These are phyloP conservation scores for Anser brachyrhynchus DNA, from an alignment of 2,113 vertebrate genomes.

Conservation along the genomic window DNA sequence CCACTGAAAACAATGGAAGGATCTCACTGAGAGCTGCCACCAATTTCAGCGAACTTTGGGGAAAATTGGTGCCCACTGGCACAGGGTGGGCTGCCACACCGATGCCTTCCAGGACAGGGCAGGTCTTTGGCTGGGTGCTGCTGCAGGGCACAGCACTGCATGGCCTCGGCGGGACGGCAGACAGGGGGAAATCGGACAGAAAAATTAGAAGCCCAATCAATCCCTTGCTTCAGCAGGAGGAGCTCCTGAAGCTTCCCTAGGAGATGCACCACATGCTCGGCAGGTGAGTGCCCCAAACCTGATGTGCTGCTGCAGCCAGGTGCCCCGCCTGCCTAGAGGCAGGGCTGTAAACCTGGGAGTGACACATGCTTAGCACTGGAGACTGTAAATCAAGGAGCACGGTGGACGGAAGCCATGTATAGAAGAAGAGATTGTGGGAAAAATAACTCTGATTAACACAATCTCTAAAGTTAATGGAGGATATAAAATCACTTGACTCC, in stretches of 20 bases:
- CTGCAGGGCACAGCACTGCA: not conserved
- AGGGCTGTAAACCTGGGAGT: not conserved
- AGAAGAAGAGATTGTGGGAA: not conserved
- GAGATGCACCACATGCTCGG: too few species aligned
- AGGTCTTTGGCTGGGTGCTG: not conserved
- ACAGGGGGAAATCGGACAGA: not conserved
- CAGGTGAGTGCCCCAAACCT: too few species aligned
- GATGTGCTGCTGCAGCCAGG: too few species aligned
- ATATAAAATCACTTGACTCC: not conserved
- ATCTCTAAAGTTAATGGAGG: not conserved
- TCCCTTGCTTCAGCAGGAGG: too few species aligned
- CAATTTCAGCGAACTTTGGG: not conserved
- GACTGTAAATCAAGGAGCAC: not conserved
- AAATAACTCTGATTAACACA: not conserved
- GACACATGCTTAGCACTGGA: not conserved
- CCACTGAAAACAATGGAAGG: not conserved
- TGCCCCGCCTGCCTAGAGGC: too few species aligned
- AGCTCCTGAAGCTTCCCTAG: too few species aligned
- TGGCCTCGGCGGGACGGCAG: not conserved
- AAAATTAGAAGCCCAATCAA: too few species aligned
- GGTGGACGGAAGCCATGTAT: not conserved
- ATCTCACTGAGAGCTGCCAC: not conserved
- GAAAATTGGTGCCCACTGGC: not conserved
- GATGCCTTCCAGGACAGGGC: not conserved
- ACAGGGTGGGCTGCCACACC: not conserved